Percentiles rank a stretch among this genome's conserved stretches.
Evolutionary conservation across 2,113 vertebrate species (phyloP).

Genomic region (Lampris megalopsis): DNA sequence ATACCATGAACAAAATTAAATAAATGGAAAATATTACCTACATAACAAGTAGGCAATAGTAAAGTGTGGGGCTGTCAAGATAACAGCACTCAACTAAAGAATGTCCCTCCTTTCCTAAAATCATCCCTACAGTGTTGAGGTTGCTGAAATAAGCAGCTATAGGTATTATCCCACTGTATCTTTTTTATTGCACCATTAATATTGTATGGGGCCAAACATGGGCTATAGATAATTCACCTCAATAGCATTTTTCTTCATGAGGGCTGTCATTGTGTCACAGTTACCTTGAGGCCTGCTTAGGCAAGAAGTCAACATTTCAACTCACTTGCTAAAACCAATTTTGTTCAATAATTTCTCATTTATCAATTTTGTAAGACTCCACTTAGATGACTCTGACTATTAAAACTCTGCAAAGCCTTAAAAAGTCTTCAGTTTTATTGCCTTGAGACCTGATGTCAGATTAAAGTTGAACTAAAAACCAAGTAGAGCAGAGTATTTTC

Average conservation of each 20-base stretch:
- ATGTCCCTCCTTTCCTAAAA: not conserved
- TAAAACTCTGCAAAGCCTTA: no score
- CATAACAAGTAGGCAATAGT: no score
- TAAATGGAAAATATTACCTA: not conserved
- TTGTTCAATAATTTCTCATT: not conserved
- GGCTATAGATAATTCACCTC: conserved; percentile 32
- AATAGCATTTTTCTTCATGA: conserved; percentile 10
- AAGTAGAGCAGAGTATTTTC: no score
- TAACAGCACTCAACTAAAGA: not conserved
- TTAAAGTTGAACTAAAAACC: no score
- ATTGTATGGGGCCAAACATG: conserved; percentile 4
- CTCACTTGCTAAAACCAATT: not conserved
- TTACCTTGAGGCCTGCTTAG: not conserved
- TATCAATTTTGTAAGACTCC: not conserved
- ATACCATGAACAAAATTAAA: no score
- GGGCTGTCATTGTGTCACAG: not conserved
- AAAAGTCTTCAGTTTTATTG: no score
- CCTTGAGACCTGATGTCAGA: no score
- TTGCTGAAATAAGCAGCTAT: conserved; percentile 3
- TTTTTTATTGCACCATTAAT: not conserved
- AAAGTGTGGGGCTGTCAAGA: no score
- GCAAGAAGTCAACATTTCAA: not conserved
- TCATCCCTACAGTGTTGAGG: not conserved
- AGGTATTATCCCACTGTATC: not conserved
- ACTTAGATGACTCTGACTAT: no score